phyloP scores from a whole-genome alignment of 2,888 invertebrate species.

The Drosophila picticornis region DNA sequence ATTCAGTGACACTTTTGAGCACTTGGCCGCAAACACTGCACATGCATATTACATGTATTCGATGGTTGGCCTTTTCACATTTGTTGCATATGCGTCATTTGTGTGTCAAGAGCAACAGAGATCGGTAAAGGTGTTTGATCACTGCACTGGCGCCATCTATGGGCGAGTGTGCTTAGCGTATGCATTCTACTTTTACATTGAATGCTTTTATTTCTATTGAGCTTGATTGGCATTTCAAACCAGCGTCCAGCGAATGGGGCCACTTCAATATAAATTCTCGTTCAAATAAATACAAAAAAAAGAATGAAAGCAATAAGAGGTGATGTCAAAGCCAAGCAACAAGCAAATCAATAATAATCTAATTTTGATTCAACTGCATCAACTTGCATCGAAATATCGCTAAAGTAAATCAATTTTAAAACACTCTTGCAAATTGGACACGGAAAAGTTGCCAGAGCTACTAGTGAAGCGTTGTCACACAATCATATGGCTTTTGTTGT shows the following conservation, averaged over 20 bases:
- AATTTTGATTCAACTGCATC: neutral
- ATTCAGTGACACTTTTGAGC: constrained; percentile 58
- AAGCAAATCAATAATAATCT: neutral
- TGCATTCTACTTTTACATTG: neutral
- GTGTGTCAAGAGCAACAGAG: constrained; percentile 11
- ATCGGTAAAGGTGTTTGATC: constrained; percentile 23
- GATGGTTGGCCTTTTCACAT: constrained; percentile 32
- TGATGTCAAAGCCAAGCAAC: neutral
- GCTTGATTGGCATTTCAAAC: neutral
- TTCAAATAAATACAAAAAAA: neutral
- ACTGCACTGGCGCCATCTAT: constrained; percentile 22
- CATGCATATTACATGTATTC: neutral
- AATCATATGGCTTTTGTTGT: constrained; percentile 45
- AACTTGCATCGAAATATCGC: neutral
- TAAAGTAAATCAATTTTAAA: neutral
- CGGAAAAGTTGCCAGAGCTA: neutral
- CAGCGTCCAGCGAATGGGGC: constrained; percentile 10
- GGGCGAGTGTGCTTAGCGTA: neutral
- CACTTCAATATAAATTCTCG: neutral
- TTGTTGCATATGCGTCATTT: constrained; percentile 47
- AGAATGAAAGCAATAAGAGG: neutral
- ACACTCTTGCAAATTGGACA: neutral
- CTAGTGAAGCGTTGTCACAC: neutral
- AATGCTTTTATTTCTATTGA: neutral
- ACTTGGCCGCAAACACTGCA: constrained; percentile 2